Conservation (phyloP, 1,140 invertebrate genomes). For the Thalassaphorura encarpata region DNA sequence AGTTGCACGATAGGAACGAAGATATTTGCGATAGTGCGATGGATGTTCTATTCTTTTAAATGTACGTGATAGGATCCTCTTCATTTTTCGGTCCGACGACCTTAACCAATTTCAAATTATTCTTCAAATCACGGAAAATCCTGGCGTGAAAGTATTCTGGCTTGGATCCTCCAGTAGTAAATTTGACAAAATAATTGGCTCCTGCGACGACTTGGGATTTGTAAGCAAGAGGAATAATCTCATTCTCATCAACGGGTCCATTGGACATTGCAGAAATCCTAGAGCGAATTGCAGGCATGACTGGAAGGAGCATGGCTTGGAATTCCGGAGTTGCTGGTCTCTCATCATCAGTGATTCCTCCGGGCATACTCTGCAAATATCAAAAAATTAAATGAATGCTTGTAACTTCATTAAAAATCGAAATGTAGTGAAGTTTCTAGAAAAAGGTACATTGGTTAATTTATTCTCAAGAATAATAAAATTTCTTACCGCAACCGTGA, state of each 20-base stretch:
- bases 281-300: not conserved
- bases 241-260: not conserved
- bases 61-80: not conserved
- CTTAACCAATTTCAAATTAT: not conserved
- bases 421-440: too few relatives aligned
- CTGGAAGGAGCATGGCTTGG: not conserved
- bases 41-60: too few relatives aligned
- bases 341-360: conserved; percentile 2
- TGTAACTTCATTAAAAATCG: not conserved
- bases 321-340: not conserved
- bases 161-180: not conserved
- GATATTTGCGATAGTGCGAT: too few relatives aligned
- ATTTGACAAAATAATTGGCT: conserved; percentile 11
- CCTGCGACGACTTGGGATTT: conserved; percentile 9
- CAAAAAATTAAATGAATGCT: not conserved
- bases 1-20: too few relatives aligned
- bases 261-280: not conserved
- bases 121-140: not conserved
- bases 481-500: too few relatives aligned
- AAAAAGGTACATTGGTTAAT: too few relatives aligned
- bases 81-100: not conserved
- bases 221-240: not conserved
- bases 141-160: not conserved
- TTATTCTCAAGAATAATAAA: too few relatives aligned
- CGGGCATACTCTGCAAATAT: conserved; percentile 3